These are phyloP conservation scores for Acyrthosiphon pisum DNA, from an alignment of 1,140 invertebrate species.

Conservation along the genomic window DNA sequence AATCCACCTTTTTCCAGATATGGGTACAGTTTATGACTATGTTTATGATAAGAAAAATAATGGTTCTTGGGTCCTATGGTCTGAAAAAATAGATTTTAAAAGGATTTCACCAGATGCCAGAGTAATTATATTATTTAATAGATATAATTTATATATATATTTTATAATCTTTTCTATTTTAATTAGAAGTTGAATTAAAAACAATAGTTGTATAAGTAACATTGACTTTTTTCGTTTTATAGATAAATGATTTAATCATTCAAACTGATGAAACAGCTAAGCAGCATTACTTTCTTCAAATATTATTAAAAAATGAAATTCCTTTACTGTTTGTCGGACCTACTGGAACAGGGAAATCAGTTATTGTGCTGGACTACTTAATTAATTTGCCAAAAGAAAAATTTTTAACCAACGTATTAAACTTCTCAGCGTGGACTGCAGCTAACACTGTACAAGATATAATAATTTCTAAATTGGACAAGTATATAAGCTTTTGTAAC, in stretches of 20 bases:
- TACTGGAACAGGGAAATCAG: conserved; percentile 95
- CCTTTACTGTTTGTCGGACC: conserved; percentile 88
- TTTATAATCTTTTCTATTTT: not conserved
- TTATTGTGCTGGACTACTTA: conserved; percentile 81
- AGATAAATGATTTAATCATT: conserved; percentile 77
- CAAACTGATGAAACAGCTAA: conserved; percentile 85
- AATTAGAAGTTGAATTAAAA: not conserved
- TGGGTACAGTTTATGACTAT: conserved; percentile 81
- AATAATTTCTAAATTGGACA: conserved; percentile 93
- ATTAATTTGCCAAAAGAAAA: conserved; percentile 81
- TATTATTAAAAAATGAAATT: conserved; percentile 71
- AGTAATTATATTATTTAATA: conserved; percentile 62
- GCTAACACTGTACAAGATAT: conserved; percentile 89
- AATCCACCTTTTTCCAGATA: conserved; percentile 87
- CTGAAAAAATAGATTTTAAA: conserved; percentile 70
- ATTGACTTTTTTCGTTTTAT: not conserved
- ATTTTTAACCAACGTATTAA: conserved; percentile 84
- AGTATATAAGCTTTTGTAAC: conserved; percentile 62
- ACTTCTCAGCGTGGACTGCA: conserved; percentile 89
- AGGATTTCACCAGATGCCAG: conserved; percentile 68
- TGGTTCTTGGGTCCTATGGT: conserved; percentile 82
- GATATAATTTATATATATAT: not conserved
- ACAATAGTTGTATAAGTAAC: not conserved
- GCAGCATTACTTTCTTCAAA: conserved; percentile 78
- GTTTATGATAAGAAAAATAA: conserved; percentile 85